phyloP scores from a whole-genome alignment of 2,113 vertebrate genomes.

The Calypte anna region DNA sequence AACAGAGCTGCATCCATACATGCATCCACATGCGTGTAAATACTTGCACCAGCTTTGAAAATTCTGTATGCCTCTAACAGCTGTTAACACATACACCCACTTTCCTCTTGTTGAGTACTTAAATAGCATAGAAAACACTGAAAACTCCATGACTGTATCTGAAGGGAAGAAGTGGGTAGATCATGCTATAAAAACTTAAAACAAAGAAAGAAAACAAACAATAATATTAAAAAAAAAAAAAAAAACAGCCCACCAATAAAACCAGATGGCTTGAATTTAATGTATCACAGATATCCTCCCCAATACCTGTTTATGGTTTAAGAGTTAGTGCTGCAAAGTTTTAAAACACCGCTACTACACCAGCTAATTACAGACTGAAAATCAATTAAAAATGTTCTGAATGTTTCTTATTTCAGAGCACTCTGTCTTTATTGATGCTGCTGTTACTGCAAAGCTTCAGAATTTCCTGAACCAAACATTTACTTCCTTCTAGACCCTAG shows the following conservation, averaged over 20 bases:
- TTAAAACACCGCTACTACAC: background rate
- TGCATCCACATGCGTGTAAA: conserved; percentile 13
- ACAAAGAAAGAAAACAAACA: no score
- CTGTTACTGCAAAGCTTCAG: conserved; percentile 22
- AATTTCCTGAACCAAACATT: background rate
- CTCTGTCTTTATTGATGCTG: conserved; percentile 31
- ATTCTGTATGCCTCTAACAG: conserved; percentile 13
- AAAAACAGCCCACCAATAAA: background rate
- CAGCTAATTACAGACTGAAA: background rate
- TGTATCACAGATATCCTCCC: background rate
- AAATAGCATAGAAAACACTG: background rate
- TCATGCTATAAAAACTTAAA: conserved; percentile 15
- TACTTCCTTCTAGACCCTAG: conserved; percentile 42
- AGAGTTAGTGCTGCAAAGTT: background rate
- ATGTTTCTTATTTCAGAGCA: conserved; percentile 44
- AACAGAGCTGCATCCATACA: background rate
- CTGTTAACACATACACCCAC: background rate
- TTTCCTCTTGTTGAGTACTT: background rate
- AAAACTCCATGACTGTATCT: background rate
- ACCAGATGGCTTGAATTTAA: background rate
- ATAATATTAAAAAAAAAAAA: no score
- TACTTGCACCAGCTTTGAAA: conserved; percentile 38
- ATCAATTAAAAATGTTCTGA: conserved; percentile 39
- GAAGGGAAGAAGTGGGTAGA: conserved; percentile 12
- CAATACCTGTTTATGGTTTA: background rate